These are phyloP conservation scores for Lacerta agilis DNA, from an alignment of 2,797 vertebrate genomes.

Conservation along the genomic window DNA sequence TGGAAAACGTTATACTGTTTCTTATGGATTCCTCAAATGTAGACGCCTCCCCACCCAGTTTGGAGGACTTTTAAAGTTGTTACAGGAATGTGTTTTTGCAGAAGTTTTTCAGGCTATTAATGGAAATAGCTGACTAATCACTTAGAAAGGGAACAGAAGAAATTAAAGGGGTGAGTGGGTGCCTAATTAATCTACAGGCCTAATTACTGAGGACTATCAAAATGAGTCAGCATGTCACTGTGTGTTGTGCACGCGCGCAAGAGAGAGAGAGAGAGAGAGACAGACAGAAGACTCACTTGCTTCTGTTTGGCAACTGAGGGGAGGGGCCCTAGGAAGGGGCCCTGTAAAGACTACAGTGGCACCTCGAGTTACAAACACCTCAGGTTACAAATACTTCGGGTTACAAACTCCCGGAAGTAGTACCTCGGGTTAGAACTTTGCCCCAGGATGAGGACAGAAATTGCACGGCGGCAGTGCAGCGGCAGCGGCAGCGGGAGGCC, in stretches of 20 bases:
- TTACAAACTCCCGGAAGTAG: too few species aligned
- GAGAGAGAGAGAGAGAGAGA: neutral
- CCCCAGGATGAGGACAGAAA: too few species aligned
- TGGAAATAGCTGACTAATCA: neutral
- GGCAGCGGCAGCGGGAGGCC: accelerated
- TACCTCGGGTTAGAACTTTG: too few species aligned
- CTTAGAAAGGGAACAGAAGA: neutral
- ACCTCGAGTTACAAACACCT: too few species aligned
- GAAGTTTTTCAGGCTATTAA: neutral
- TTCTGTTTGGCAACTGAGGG: neutral
- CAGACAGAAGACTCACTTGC: neutral
- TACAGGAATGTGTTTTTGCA: neutral
- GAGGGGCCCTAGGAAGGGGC: too few species aligned
- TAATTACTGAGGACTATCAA: neutral
- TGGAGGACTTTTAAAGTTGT: neutral
- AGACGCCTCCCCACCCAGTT: neutral
- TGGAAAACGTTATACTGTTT: too few species aligned
- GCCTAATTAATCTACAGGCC: neutral
- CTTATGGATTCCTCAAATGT: neutral
- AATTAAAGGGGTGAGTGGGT: neutral
- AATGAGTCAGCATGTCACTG: neutral
- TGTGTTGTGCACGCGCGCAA: too few species aligned
- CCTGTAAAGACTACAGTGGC: too few species aligned
- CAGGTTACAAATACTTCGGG: too few species aligned
- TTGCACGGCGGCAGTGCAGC: accelerated